Conservation (phyloP, 2,888 invertebrate species). For the Biston stratarius region DNA sequence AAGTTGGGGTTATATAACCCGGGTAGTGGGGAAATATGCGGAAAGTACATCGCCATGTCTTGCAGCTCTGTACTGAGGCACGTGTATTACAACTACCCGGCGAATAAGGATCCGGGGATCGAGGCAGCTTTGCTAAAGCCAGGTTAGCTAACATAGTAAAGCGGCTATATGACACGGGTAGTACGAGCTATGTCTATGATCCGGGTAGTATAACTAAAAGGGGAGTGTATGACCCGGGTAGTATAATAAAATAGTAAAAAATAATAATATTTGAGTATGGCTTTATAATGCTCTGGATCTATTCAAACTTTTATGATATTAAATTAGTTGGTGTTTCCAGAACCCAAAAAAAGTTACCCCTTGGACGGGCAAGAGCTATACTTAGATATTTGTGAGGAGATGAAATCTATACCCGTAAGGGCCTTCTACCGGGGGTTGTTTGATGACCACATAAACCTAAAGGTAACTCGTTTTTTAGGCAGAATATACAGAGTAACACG, state of each 20-base stretch:
- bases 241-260: background rate
- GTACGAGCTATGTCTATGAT: background rate
- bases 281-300: background rate
- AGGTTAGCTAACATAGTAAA: background rate
- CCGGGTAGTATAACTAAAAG: background rate
- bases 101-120: constrained; percentile 59
- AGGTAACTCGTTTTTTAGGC: background rate
- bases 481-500: background rate
- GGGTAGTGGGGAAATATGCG: constrained; percentile 64
- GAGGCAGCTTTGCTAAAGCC: constrained; percentile 54
- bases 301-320: background rate
- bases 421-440: constrained; percentile 55
- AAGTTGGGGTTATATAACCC: constrained; percentile 57
- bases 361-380: constrained; percentile 65
- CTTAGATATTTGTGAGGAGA: constrained; percentile 55
- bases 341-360: constrained; percentile 50
- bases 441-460: constrained; percentile 48
- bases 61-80: constrained; percentile 57
- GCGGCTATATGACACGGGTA: background rate
- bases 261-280: background rate
- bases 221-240: background rate
- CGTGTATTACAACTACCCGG: constrained; percentile 58
- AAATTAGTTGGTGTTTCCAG: constrained; percentile 27
- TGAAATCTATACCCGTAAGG: constrained; percentile 51
- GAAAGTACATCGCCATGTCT: constrained; percentile 60